Base-by-base conservation (phyloP, 2,797 vertebrate genomes). In the Paguma larvata region DNA sequence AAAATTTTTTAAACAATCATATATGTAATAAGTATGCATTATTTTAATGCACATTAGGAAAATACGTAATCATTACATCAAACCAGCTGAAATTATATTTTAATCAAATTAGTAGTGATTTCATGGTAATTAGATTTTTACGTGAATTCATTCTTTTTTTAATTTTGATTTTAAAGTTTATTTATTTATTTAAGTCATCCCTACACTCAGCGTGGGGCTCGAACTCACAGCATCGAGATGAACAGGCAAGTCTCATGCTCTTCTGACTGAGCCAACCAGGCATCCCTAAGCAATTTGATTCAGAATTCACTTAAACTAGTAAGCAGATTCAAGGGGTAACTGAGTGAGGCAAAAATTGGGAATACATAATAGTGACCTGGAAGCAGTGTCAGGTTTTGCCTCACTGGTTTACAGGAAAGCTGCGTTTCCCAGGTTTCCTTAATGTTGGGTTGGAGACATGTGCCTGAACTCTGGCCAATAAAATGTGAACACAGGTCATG, bases 11-110 rank as follows among this genome's bases (percentile, higher is more conserved):
- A 21, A 23, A 59, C 21, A 23, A 3, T 8, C 2, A 44, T 62
- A 70, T 21, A 77, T 19, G 59, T 77, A 91, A 23, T 62, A 87
- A 90, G 3, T 80, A 38, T 63, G 1, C 59, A 67, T 77, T 90
- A 59, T 93, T 85, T 94, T 93, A 77, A 83, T 32, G 10, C 46
- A 70, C 63, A 67, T 38, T 89, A 91, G 1, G 89, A 95, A 83
- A 84, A 93, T 44, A 95, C 21, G 53, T 14, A 65, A 63, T 53
- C 86, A 1, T 89, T 95, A 84, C 2, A 78, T 82, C 46, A 84
- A 84, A 68, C 14, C 48, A 86, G 14, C 30, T 92, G 82, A 67
- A 93, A 53, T 86, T 67, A 85, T 32, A 79, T 51, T 78, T 70
- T 44, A 72, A 46, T 84, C 46, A 77, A 75, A 85, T 85, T 85